Conservation (phyloP, 1,140 invertebrate species). For the Leptoteleia sp. region DNA sequence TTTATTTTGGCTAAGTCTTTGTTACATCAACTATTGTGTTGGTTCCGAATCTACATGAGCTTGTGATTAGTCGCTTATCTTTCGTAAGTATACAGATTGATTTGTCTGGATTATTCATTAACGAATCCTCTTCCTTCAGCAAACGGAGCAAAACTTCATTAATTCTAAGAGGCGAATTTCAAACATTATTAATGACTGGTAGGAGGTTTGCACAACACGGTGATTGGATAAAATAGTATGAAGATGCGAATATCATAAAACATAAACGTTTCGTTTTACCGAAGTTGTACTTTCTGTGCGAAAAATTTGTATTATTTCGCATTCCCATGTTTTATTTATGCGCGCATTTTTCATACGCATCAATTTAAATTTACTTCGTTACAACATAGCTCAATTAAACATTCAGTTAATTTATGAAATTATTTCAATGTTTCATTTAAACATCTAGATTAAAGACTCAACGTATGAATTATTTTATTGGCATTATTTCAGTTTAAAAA, state of each 20-base stretch:
- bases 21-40: not conserved
- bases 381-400: not conserved
- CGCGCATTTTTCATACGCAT: not conserved
- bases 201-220: not conserved
- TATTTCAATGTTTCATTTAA: no score
- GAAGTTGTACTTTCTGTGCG: not conserved
- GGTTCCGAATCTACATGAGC: not conserved
- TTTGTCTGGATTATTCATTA: conserved; percentile 22
- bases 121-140: not conserved
- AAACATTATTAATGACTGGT: conserved; percentile 12
- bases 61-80: conserved; percentile 2
- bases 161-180: conserved; percentile 15
- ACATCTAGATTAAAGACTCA: no score
- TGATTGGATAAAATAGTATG: conserved; percentile 19
- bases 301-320: not conserved
- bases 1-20: not conserved
- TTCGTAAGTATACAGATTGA: conserved; percentile 28
- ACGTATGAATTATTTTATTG: no score
- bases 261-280: conserved; percentile 1
- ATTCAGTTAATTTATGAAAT: not conserved
- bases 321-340: conserved; percentile 16
- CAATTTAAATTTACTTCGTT: not conserved
- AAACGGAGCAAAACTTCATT: conserved; percentile 42
- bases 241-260: not conserved
- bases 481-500: no score